These are phyloP conservation scores for Andrena hattorfiana DNA, from an alignment of 2,888 invertebrate species.

Conservation along the genomic window DNA sequence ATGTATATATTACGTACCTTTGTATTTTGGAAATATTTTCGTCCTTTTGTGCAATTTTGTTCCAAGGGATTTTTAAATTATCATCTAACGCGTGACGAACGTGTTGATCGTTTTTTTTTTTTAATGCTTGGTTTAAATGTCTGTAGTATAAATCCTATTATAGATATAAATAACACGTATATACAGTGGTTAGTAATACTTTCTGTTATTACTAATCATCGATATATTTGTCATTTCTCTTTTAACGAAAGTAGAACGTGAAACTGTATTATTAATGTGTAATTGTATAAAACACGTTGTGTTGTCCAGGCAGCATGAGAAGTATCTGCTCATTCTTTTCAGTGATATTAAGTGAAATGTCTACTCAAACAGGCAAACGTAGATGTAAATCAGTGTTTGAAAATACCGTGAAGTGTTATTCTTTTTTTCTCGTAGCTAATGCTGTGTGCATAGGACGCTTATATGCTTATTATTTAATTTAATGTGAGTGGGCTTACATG, in stretches of 20 bases:
- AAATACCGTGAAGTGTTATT: constrained; percentile 41
- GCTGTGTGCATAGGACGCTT: constrained; percentile 70
- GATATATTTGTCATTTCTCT: constrained; percentile 3
- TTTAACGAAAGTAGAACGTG: constrained; percentile 19
- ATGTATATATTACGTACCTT: constrained; percentile 35
- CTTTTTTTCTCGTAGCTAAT: constrained; percentile 57
- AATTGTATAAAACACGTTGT: constrained; percentile 19
- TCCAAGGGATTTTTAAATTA: constrained; percentile 36
- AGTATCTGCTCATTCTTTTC: constrained; percentile 41
- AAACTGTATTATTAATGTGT: constrained; percentile 37
- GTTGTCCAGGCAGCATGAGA: constrained; percentile 36
- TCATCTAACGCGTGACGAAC: constrained; percentile 22
- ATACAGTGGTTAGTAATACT: constrained; percentile 32
- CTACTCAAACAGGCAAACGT: constrained; percentile 17
- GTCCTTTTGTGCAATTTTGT: constrained; percentile 25
- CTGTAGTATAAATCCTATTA: constrained; percentile 29
- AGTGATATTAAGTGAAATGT: constrained; percentile 39
- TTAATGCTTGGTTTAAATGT: constrained; percentile 36
- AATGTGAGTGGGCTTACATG: constrained; percentile 68
- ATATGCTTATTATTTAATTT: constrained; percentile 66
- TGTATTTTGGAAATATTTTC: constrained; percentile 16
- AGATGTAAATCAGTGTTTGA: constrained; percentile 71
- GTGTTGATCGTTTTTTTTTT: constrained; percentile 33
- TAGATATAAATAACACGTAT: constrained; percentile 41
- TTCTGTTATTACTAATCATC: constrained; percentile 18